Evolutionary conservation across 2,888 invertebrate species (phyloP).

Genomic region (Catonia carolina): DNA sequence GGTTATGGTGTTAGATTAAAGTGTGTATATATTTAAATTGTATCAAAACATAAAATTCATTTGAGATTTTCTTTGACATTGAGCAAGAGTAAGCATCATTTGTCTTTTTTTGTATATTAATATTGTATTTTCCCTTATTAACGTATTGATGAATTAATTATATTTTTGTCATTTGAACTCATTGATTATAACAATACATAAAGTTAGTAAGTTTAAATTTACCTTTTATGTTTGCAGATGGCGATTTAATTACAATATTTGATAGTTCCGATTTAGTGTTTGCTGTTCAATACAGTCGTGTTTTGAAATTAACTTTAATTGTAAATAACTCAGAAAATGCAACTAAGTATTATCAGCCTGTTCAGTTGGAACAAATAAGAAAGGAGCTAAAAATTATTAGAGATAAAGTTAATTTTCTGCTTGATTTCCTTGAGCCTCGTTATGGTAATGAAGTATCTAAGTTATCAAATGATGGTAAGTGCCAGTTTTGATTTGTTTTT

Average conservation of each 20-base stretch:
- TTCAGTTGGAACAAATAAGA: slow-evolving; percentile 35
- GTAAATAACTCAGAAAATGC: slow-evolving; percentile 41
- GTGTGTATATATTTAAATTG: no score
- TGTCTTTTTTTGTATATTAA: no score
- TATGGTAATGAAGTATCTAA: slow-evolving; percentile 39
- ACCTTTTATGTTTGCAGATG: slow-evolving; percentile 50
- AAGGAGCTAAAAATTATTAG: slow-evolving; percentile 48
- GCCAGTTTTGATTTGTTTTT: no score
- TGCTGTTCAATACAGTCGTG: slow-evolving; percentile 60
- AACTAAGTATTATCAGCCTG: slow-evolving; percentile 31
- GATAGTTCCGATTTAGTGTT: slow-evolving; percentile 62
- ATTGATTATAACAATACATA: no score
- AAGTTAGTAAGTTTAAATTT: no score
- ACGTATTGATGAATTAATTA: no score
- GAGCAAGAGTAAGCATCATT: no score
- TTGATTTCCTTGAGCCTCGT: slow-evolving; percentile 49
- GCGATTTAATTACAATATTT: slow-evolving; percentile 62
- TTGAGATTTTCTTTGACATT: no score
- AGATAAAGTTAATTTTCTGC: slow-evolving; percentile 52
- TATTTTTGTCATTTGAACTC: no score
- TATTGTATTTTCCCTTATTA: no score
- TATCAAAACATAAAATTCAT: no score
- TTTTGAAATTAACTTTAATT: slow-evolving; percentile 57
- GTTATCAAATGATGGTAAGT: slow-evolving; percentile 29
- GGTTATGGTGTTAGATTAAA: no score